Conservation (phyloP, 2,113 vertebrate genomes). For the Propithecus coquereli region DNA sequence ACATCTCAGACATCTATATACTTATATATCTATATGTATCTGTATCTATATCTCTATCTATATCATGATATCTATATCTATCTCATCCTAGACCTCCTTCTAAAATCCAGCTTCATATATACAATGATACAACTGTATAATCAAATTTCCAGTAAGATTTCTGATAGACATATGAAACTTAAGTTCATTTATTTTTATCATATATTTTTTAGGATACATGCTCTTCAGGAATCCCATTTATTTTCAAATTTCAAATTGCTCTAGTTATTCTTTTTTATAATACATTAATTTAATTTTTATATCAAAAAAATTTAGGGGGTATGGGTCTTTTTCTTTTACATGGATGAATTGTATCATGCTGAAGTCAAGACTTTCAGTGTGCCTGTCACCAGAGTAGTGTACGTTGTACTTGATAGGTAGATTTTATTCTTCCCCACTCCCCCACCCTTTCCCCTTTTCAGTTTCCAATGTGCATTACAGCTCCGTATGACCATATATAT, state of each 20-base stretch:
- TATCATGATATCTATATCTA: background rate
- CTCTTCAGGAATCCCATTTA: background rate
- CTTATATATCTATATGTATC: background rate
- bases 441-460: too few relatives aligned
- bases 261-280: too few relatives aligned
- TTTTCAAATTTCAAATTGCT: background rate
- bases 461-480: too few relatives aligned
- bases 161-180: background rate
- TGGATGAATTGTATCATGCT: too few relatives aligned
- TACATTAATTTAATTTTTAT: too few relatives aligned
- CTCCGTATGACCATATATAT: too few relatives aligned
- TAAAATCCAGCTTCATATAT: background rate
- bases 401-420: too few relatives aligned
- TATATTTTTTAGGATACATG: background rate
- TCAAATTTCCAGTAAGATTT: background rate
- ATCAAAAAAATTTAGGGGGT: too few relatives aligned
- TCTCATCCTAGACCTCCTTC: background rate
- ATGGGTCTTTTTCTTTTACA: too few relatives aligned
- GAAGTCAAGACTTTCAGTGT: too few relatives aligned
- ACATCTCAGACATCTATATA: background rate
- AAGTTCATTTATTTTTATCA: background rate
- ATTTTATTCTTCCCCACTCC: too few relatives aligned
- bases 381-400: too few relatives aligned
- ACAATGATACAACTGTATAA: background rate
- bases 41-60: background rate